Evolutionary conservation across 37 sponge, comb jelly and placozoan genomes (phyloP).

Genomic region (Agelas oroides): DNA sequence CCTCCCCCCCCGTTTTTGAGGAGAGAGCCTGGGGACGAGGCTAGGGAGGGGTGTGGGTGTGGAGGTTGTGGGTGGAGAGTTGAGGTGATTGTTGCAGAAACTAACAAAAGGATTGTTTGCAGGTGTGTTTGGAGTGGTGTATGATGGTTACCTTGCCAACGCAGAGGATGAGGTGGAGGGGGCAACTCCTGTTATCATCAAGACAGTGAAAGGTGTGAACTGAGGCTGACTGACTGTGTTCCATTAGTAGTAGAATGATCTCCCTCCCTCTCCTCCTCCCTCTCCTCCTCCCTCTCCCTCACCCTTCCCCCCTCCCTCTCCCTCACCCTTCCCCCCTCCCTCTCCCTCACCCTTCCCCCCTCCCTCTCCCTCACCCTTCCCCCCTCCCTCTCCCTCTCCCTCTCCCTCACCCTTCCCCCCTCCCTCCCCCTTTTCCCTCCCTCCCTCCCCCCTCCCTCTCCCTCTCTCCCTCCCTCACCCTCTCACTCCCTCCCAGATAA

Average conservation of each 20-base stretch:
- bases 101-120: not conserved
- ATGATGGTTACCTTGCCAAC: constrained; percentile 84
- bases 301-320: constrained; percentile 3
- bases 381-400: not conserved
- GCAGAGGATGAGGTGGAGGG: constrained; percentile 87
- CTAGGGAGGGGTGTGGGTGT: too few species aligned
- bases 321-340: not conserved
- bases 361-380: not conserved
- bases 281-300: not conserved
- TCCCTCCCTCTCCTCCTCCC: not conserved
- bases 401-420: too few species aligned
- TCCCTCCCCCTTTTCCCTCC: not conserved
- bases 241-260: too few species aligned
- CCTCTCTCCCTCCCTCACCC: constrained; percentile 28
- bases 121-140: constrained; percentile 78
- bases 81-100: too few species aligned
- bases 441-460: constrained; percentile 10
- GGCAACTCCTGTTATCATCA: constrained; percentile 68
- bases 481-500: constrained; percentile 51
- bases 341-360: not conserved
- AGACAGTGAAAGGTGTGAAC: constrained; percentile 75
- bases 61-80: not conserved
- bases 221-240: not conserved
- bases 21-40: too few species aligned
- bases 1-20: too few species aligned